Evolutionary conservation across 2,888 invertebrate species (phyloP), one percentile per base, ranked within the genome.

Genomic region (Nomada hirtipes): DNA sequence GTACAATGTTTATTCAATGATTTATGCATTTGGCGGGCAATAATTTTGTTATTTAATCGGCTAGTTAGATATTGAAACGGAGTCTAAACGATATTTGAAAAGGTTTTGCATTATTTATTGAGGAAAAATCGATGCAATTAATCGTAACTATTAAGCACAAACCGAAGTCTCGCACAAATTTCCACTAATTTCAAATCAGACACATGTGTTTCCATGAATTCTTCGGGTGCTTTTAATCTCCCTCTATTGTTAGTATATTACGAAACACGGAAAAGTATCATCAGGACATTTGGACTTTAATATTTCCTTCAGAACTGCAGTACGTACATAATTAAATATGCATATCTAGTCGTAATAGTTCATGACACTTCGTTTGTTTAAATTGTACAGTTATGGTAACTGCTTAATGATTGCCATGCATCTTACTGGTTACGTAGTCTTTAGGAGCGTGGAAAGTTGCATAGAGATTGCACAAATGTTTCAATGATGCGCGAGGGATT

Each of bases 41-140:
- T 50, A 15, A 71, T 71, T 76, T 36, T 42, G n/a, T 36, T 26
- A 50, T 57, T 72, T 20, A 47, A 23, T 20, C 20, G n/a, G 23
- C 11, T 72, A 64, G 57, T 71, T 72, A 64, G 36, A 57, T 76
- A 50, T 72, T 42, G 18, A 50, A 71, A 42, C 23, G n/a, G 50
- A 23, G 3, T 10, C 20, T 18, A n/a, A 4, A 3, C 7, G 29
- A 11, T 0, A 7, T 4, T 26, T 2, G 11, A 42, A 55, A 70
- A 57, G 20, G 23, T 13, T 23, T 57, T 57, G 23, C 15, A 47
- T 47, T 15, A 15, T 47, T 47, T 15, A 15, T 47, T 15, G 47
- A 13, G 47, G 47, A 47, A 47, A 15, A 59, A 59, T 29, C 11
- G 15, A 15, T 4, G 47, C 68, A 29, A 18, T 53, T 75, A 52